Evolutionary conservation across 2,797 vertebrate species (phyloP).

Genomic region (Oophaga sylvatica): DNA sequence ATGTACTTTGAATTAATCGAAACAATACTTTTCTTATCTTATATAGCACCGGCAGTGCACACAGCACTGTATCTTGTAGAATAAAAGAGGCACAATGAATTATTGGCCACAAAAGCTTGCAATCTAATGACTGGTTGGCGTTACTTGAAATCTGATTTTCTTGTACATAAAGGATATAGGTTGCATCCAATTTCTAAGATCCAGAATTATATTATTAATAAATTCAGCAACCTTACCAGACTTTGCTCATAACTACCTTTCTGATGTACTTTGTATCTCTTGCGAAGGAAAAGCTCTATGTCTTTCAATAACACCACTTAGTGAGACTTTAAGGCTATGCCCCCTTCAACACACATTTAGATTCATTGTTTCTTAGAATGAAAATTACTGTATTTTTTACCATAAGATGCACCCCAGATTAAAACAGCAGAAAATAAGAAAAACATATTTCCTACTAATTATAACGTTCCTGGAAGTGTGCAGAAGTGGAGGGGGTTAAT

Average conservation of each 20-base stretch:
- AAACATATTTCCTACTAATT: no score
- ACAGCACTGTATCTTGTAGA: conserved; percentile 59
- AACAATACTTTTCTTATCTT: conserved; percentile 57
- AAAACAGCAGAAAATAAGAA: no score
- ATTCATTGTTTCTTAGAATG: no score
- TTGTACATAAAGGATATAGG: conserved; percentile 28
- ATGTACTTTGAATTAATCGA: conserved; percentile 44
- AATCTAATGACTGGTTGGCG: conserved; percentile 46
- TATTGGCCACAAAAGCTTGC: conserved; percentile 52
- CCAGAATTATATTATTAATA: conserved; percentile 46
- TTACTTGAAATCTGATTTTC: conserved; percentile 37
- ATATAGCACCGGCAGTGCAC: conserved; percentile 60
- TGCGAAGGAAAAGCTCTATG: not conserved
- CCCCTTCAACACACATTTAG: no score
- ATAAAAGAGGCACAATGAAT: conserved; percentile 59
- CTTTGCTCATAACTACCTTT: not conserved
- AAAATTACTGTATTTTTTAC: no score
- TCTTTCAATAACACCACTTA: not conserved
- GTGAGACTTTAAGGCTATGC: not conserved
- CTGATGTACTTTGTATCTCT: not conserved
- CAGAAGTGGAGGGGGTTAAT: no score
- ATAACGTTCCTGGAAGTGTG: no score
- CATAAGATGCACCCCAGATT: no score
- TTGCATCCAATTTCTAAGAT: conserved; percentile 29
- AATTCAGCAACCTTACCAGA: conserved; percentile 26